Conservation (phyloP, 2,888 invertebrate genomes). For the Conchocele bisecta region DNA sequence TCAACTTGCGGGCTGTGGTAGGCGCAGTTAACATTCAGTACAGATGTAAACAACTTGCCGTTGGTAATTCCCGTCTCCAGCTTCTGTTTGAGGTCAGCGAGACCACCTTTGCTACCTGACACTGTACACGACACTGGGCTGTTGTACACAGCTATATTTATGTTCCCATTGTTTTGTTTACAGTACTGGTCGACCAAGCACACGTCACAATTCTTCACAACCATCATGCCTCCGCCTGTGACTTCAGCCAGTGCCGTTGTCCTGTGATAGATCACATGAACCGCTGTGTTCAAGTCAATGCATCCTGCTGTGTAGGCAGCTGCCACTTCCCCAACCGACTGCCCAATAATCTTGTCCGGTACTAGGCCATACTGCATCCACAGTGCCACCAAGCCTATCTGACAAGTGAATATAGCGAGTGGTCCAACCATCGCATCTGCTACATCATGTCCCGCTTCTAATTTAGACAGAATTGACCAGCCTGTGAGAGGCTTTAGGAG, state of each 20-base stretch:
- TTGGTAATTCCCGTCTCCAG: constrained; percentile 24
- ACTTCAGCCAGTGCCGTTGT: constrained; percentile 50
- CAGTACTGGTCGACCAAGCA: constrained; percentile 44
- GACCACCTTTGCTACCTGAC: constrained; percentile 46
- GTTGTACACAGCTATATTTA: constrained; percentile 39
- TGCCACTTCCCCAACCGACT: constrained; percentile 71
- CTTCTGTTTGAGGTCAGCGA: constrained; percentile 19
- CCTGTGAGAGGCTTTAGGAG: constrained; percentile 40
- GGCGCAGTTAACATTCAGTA: constrained; percentile 65
- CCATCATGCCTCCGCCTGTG: constrained; percentile 64
- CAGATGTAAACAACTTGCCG: constrained; percentile 28
- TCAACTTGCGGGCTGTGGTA: constrained; percentile 69
- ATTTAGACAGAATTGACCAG: constrained; percentile 51
- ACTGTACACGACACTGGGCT: constrained; percentile 38
- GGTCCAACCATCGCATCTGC: constrained; percentile 63
- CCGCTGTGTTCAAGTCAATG: constrained; percentile 59
- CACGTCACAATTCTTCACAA: constrained; percentile 47
- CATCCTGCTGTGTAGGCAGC: constrained; percentile 63
- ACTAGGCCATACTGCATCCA: constrained; percentile 59
- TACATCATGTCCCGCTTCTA: constrained; percentile 39
- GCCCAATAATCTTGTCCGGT: constrained; percentile 63
- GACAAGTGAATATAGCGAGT: constrained; percentile 66
- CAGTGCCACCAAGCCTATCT: constrained; percentile 57
- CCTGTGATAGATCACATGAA: constrained; percentile 65
- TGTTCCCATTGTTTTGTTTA: constrained; percentile 4